Evolutionary conservation across 2,113 vertebrate species (phyloP), one percentile per base, ranked within the genome.

Genomic region (Stigmatopora nigra): DNA sequence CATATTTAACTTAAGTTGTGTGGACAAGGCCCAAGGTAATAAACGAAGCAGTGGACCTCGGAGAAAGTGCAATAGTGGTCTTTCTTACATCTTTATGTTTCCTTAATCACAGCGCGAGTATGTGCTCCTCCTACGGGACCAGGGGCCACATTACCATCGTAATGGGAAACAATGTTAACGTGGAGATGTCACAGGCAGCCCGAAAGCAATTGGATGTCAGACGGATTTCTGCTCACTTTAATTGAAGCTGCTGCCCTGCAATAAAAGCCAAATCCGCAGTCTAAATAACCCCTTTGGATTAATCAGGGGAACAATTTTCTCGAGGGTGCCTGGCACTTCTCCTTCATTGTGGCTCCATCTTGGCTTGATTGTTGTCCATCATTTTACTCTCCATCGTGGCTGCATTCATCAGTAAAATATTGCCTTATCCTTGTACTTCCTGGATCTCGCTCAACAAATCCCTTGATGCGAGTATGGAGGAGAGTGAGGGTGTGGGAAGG

Each of bases 121-220:
- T 25, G 4, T 53, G 0, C 4, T 25, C 13, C 58, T 31, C 38
- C 68, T 56, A 55, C 12, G 45, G 56, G 78, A 71, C 83, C 89
- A 84, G 83, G 65, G 79, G 87, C 78, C 89, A 86, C 92, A 91
- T 94, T 93, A 92, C 92, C 92, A 92, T 94, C 88, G 92, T 93
- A 94, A 94, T 93, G 93, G 91, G 91, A 91, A 91, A 82, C 89
- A 87, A 86, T 84, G 90, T 87, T 91, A 92, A 79, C 91, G 90
- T 90, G 83, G 90, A 86, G 91, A 90, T 92, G 92, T 89, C 87
- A 89, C 91, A 78, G 57, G 60, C 91, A 91, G 93, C 93, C 92
- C 91, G 91, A 91, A 91, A 89, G 78, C 91, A 94, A 95, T 94
- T 93, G 92, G 92, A 93, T 93, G 93, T 95, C 91, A 94, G 94